Conservation (phyloP, 2,888 invertebrate species). For the Cataglyphis altisquamis region DNA sequence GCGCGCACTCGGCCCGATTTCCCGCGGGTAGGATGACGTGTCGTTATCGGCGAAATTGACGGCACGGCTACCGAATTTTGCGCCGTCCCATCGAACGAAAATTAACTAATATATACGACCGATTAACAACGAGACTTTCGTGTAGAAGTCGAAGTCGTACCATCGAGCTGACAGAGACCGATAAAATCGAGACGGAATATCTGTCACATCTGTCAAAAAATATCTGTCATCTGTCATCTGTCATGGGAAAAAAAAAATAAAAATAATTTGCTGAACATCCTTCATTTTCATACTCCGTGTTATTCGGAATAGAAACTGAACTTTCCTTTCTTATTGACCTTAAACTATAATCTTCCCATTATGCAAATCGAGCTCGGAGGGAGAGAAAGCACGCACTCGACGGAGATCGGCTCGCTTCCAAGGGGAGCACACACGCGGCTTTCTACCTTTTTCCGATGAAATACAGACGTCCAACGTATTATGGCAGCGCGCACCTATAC, state of each 20-base stretch:
- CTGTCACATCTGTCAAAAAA: background rate
- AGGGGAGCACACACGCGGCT: background rate
- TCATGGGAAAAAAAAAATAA: background rate
- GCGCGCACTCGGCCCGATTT: constrained; percentile 45
- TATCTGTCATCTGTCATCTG: background rate
- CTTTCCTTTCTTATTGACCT: constrained; percentile 9
- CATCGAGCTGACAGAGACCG: background rate
- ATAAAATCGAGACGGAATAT: background rate
- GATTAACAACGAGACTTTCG: constrained; percentile 25
- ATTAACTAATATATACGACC: constrained; percentile 10
- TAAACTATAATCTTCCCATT: constrained; percentile 15
- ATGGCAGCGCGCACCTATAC: constrained; percentile 62
- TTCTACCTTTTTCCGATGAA: constrained; percentile 68
- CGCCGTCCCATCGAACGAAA: constrained; percentile 2
- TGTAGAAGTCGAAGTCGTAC: constrained; percentile 7
- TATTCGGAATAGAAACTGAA: background rate
- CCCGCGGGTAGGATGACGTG: constrained; percentile 28
- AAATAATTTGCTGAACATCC: background rate
- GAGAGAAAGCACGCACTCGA: constrained; percentile 7
- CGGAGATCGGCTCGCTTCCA: constrained; percentile 24
- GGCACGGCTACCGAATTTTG: constrained; percentile 28
- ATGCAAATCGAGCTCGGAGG: constrained; percentile 23
- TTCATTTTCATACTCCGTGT: background rate
- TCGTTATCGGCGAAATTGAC: constrained; percentile 48
- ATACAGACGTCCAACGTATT: constrained; percentile 69